phyloP scores from a whole-genome alignment of 2,113 vertebrate genomes.

The Vicugna pacos region DNA sequence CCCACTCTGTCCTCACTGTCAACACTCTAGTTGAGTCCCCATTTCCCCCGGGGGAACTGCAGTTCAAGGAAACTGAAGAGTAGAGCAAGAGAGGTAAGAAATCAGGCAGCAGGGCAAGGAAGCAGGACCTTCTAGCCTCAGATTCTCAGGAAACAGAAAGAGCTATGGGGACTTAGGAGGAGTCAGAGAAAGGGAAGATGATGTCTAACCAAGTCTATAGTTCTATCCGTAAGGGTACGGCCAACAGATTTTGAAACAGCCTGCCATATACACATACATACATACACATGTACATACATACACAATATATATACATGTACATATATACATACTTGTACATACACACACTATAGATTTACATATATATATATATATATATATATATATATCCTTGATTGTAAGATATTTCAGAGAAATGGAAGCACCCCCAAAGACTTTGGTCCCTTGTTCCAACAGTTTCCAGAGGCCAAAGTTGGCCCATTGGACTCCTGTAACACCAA shows the following conservation, averaged over 20 bases:
- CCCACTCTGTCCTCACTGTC: fast-evolving
- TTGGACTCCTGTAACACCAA: background rate
- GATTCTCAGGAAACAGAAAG: background rate
- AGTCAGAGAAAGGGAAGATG: background rate
- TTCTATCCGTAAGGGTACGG: background rate
- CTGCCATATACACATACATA: background rate
- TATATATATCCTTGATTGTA: background rate
- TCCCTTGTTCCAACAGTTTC: background rate
- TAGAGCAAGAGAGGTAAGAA: background rate
- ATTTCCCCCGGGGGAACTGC: background rate
- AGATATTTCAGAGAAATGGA: constrained; percentile 8
- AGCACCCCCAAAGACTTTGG: background rate
- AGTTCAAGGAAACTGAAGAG: background rate
- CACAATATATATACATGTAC: background rate
- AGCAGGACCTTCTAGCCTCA: background rate
- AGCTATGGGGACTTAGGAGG: background rate
- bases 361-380: background rate
- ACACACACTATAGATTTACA: too few relatives aligned
- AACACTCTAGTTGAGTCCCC: background rate
- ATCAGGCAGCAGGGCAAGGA: background rate
- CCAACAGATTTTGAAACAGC: background rate
- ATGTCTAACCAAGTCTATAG: background rate
- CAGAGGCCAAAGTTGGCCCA: background rate
- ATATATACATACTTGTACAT: background rate
- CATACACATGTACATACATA: background rate